A percentile compares a stretch with the other conserved stretches of the same genome.
These are phyloP conservation scores for Gambusia affinis DNA, from an alignment of 2,113 vertebrate genomes.

Conservation along the genomic window DNA sequence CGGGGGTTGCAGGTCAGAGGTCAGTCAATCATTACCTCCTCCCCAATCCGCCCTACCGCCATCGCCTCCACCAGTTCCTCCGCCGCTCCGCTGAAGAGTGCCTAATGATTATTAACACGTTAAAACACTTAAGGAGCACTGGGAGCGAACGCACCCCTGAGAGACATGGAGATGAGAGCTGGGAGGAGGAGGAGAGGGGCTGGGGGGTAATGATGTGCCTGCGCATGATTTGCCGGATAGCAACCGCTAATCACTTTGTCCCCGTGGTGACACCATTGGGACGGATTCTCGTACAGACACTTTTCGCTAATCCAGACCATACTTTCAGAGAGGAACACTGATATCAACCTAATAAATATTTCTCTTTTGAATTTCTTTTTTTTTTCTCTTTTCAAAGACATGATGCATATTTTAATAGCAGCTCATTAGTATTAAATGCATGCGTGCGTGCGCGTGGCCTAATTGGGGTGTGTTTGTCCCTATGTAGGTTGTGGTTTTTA, in stretches of 20 bases:
- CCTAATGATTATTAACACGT: constrained; percentile 82
- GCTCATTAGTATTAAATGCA: constrained; percentile 39
- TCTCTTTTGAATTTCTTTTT: constrained; percentile 66
- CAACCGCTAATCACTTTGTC: constrained; percentile 77
- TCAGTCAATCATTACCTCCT: constrained; percentile 68
- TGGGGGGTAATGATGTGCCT: constrained; percentile 70
- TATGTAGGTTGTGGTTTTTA: constrained; percentile 2
- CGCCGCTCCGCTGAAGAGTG: constrained; percentile 71
- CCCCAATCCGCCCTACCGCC: constrained; percentile 15
- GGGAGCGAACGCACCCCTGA: constrained; percentile 68
- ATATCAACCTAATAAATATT: constrained; percentile 78
- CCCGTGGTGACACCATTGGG: constrained; percentile 68
- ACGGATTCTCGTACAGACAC: constrained; percentile 19
- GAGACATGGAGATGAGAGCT: constrained; percentile 63
- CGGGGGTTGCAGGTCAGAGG: constrained; percentile 70
- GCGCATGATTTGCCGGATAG: constrained; percentile 66
- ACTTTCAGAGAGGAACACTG: constrained; percentile 42
- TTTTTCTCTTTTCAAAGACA: constrained; percentile 51
- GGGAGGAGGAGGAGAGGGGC: constrained; percentile 43
- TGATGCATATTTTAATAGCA: constrained; percentile 66
- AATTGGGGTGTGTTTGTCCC: neutral
- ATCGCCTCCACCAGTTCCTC: constrained; percentile 23
- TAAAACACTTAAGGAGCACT: constrained; percentile 80
- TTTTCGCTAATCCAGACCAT: constrained; percentile 26
- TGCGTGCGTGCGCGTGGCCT: constrained; percentile 21